Evolutionary conservation across 2,113 vertebrate species (phyloP).

Genomic region (Pomatostomus ruficeps): DNA sequence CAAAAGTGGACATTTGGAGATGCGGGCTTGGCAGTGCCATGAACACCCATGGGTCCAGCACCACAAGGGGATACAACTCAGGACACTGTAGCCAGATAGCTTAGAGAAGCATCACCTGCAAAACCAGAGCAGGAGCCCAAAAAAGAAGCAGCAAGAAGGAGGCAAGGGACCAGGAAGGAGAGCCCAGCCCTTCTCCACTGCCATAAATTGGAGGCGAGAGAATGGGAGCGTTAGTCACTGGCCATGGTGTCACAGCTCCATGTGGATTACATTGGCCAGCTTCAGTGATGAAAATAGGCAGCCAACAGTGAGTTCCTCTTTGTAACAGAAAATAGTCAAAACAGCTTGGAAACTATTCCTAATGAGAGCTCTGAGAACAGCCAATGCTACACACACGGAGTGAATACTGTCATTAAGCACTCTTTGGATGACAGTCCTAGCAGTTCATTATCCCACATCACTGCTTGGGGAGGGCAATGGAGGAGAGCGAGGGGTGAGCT

Average conservation of each 20-base stretch:
- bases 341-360: constrained; percentile 73
- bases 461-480: background rate
- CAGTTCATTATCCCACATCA: constrained; percentile 56
- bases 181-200: background rate
- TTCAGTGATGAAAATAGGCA: constrained; percentile 59
- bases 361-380: constrained; percentile 56
- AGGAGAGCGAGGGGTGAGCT: background rate
- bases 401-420: constrained; percentile 68
- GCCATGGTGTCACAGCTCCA: background rate
- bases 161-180: background rate
- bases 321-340: constrained; percentile 73
- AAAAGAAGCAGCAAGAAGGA: background rate
- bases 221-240: rapidly evolving
- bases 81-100: background rate
- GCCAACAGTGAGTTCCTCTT: constrained; percentile 64
- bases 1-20: background rate
- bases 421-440: constrained; percentile 64
- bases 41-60: background rate
- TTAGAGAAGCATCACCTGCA: background rate
- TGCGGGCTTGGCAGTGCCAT: rapidly evolving
- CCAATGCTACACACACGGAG: constrained; percentile 39
- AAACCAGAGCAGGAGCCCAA: background rate
- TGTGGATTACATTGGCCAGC: background rate
- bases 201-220: background rate
- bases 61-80: rapidly evolving